phyloP scores from a whole-genome alignment of 2,797 vertebrate genomes.

The Schizopygopsis pylzovi region DNA sequence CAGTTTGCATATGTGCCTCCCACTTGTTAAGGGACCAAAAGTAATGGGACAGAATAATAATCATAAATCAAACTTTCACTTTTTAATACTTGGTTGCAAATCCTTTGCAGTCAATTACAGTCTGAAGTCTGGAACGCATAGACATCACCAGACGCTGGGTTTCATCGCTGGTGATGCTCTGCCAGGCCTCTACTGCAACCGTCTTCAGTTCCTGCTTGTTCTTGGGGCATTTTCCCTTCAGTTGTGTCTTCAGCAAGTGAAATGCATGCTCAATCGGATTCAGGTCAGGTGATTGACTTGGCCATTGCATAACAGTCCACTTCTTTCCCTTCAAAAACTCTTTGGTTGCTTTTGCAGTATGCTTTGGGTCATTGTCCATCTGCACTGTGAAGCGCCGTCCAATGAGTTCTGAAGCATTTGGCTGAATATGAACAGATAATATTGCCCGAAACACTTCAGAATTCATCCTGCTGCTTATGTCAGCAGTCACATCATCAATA shows the following conservation, averaged over 20 bases:
- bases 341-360: constrained; percentile 8
- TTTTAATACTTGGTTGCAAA: constrained; percentile 47
- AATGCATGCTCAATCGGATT: too few relatives aligned
- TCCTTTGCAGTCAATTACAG: constrained; percentile 46
- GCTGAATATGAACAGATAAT: constrained; percentile 35
- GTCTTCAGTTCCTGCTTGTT: constrained; percentile 33
- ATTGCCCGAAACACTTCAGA: too few relatives aligned
- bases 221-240: constrained; percentile 39
- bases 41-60: too few relatives aligned
- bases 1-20: not conserved
- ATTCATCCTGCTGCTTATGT: too few relatives aligned
- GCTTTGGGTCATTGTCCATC: constrained; percentile 26
- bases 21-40: too few relatives aligned
- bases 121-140: constrained; percentile 6
- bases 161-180: constrained; percentile 35
- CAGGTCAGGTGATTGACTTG: too few relatives aligned
- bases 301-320: too few relatives aligned
- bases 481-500: too few relatives aligned
- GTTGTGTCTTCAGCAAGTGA: not conserved
- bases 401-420: constrained; percentile 20
- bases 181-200: constrained; percentile 41
- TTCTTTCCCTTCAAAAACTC: not conserved
- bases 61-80: not conserved
- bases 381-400: constrained; percentile 8
- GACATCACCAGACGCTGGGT: constrained; percentile 24